Evolutionary conservation across 2,113 vertebrate genomes (phyloP).

Genomic region (Paradoxurus hermaphroditus): DNA sequence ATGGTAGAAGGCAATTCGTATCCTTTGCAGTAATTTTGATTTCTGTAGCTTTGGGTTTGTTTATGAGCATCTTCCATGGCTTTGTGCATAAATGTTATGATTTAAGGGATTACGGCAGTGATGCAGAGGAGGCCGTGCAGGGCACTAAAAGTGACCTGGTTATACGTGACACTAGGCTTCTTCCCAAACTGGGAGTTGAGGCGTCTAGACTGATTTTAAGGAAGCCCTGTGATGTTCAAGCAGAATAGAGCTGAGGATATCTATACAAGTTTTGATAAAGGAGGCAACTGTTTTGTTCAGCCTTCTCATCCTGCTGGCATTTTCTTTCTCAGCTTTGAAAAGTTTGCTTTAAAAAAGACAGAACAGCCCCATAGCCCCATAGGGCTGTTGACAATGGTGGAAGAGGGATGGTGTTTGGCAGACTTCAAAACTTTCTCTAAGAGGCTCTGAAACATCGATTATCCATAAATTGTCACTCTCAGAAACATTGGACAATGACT

Average conservation of each 20-base stretch:
- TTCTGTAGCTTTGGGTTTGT: background rate
- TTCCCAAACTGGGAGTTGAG: background rate
- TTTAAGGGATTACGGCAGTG: background rate
- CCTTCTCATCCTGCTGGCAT: background rate
- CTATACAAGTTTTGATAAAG: background rate
- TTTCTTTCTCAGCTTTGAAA: conserved; percentile 24
- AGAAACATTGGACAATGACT: background rate
- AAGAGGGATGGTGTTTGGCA: background rate
- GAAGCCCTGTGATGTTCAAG: background rate
- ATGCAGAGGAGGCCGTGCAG: background rate
- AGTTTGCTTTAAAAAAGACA: background rate
- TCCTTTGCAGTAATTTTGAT: background rate
- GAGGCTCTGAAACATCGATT: background rate
- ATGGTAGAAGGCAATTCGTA: background rate
- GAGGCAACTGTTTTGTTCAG: background rate
- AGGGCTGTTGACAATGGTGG: background rate
- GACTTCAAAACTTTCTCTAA: background rate
- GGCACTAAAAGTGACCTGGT: background rate
- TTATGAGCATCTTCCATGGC: background rate
- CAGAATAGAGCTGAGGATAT: background rate
- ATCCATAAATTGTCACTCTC: background rate
- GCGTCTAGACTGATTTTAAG: background rate
- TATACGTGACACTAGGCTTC: background rate
- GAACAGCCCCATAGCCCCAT: background rate
- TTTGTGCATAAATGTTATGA: background rate